Percentiles rank a stretch among this genome's conserved stretches.
Evolutionary conservation across 1,140 invertebrate genomes (phyloP).

Genomic region (Venturia canescens): DNA sequence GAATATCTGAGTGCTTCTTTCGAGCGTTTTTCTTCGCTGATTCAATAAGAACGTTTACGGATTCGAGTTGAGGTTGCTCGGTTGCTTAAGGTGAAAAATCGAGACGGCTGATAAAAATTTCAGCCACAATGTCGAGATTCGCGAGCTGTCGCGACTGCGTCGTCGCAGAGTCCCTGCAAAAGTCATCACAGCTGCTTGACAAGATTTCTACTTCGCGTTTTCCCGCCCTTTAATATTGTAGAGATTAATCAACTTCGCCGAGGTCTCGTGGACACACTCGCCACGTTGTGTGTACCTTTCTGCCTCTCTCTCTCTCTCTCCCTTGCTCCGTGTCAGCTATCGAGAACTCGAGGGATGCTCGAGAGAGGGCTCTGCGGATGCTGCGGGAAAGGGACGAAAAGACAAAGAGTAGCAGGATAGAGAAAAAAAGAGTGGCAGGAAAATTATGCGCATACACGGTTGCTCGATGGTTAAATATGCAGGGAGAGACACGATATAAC

Average conservation of each 20-base stretch:
- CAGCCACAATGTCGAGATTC: too few relatives aligned
- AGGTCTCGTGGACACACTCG: slow-evolving; percentile 28
- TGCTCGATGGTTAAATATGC: slow-evolving; percentile 62
- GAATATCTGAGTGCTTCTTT: too few relatives aligned
- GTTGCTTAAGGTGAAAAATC: not conserved
- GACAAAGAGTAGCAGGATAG: slow-evolving; percentile 28
- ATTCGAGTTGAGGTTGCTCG: too few relatives aligned
- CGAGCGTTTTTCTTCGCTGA: too few relatives aligned
- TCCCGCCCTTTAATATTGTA: slow-evolving; percentile 65
- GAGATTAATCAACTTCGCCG: slow-evolving; percentile 66
- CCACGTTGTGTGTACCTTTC: not conserved
- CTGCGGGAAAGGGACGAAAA: slow-evolving; percentile 32
- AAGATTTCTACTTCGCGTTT: slow-evolving; percentile 43
- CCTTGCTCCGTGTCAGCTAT: not conserved
- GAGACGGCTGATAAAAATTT: not conserved
- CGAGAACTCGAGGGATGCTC: not conserved
- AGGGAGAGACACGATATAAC: slow-evolving; percentile 49
- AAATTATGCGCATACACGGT: slow-evolving; percentile 68
- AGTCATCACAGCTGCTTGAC: not conserved
- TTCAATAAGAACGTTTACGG: not conserved
- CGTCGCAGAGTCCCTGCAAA: too few relatives aligned
- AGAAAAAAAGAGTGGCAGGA: slow-evolving; percentile 2
- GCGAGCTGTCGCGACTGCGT: not conserved
- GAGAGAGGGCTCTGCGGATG: slow-evolving; percentile 16
- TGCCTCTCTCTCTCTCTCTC: slow-evolving; percentile 6